phyloP scores from a whole-genome alignment of 2,797 vertebrate species.

The Yasuhikotakia modesta region DNA sequence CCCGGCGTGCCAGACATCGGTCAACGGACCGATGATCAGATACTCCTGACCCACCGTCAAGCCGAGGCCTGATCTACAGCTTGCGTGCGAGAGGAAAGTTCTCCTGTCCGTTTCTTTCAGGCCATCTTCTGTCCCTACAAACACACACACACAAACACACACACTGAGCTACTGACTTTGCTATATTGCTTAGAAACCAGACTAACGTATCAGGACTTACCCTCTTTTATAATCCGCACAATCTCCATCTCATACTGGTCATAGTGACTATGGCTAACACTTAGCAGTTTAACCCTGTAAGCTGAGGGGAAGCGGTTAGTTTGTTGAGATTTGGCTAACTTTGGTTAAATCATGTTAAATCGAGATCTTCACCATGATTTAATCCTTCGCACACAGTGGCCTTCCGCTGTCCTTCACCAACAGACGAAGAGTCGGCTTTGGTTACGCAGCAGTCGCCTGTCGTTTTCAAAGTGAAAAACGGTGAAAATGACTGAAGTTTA shows the following conservation, averaged over 20 bases:
- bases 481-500: not conserved
- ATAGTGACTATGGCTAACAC: slow-evolving; percentile 68
- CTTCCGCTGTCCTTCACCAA: slow-evolving; percentile 50
- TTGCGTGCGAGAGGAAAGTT: slow-evolving; percentile 73
- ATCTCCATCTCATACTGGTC: slow-evolving; percentile 77
- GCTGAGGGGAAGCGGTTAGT: slow-evolving; percentile 60
- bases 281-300: slow-evolving; percentile 70
- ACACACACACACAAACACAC: not conserved
- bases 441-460: slow-evolving; percentile 74
- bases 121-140: slow-evolving; percentile 68
- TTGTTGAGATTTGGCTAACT: too few relatives aligned
- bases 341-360: not conserved
- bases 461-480: not conserved
- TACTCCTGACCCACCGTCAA: slow-evolving; percentile 70
- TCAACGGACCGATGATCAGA: slow-evolving; percentile 71
- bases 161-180: not conserved
- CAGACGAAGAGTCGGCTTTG: slow-evolving; percentile 60
- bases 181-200: not conserved
- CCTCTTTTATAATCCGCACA: slow-evolving; percentile 71
- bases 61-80: slow-evolving; percentile 69
- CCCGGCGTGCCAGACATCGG: slow-evolving; percentile 70
- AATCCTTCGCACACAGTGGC: slow-evolving; percentile 66
- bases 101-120: slow-evolving; percentile 63
- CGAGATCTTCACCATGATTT: slow-evolving; percentile 68
- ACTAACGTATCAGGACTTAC: slow-evolving; percentile 55